Conservation (phyloP, 2,113 vertebrate genomes). For the Carollia perspicillata region DNA sequence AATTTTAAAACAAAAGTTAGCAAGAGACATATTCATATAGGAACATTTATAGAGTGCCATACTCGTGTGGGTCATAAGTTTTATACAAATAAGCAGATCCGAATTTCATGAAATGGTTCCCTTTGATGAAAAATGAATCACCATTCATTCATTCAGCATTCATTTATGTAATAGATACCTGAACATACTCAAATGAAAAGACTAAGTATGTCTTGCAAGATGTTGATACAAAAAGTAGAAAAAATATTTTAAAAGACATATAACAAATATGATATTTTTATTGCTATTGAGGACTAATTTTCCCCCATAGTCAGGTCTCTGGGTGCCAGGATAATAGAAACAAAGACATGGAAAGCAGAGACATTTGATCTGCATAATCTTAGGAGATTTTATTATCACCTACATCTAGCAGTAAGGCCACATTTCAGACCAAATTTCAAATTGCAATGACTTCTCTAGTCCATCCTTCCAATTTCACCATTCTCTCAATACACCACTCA, state of each 20-base stretch:
- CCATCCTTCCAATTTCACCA: neutral
- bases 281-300: neutral
- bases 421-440: neutral
- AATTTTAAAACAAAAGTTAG: slow-evolving; percentile 35
- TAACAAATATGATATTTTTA: neutral
- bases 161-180: neutral
- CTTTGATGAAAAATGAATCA: neutral
- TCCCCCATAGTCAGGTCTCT: neutral
- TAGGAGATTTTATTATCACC: neutral
- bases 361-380: neutral
- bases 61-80: neutral
- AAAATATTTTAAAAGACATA: neutral
- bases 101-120: neutral
- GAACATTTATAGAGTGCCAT: neutral
- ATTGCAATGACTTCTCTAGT: neutral
- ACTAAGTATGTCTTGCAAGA: neutral
- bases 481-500: neutral
- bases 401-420: neutral
- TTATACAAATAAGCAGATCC: slow-evolving; percentile 1
- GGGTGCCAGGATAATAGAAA: neutral
- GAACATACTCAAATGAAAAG: slow-evolving; percentile 11
- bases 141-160: neutral
- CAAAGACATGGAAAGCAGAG: neutral
- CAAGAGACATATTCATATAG: neutral
- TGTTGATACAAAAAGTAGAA: neutral